Base-by-base conservation (phyloP, 2,888 invertebrate genomes). In the Xestia ashworthii region DNA sequence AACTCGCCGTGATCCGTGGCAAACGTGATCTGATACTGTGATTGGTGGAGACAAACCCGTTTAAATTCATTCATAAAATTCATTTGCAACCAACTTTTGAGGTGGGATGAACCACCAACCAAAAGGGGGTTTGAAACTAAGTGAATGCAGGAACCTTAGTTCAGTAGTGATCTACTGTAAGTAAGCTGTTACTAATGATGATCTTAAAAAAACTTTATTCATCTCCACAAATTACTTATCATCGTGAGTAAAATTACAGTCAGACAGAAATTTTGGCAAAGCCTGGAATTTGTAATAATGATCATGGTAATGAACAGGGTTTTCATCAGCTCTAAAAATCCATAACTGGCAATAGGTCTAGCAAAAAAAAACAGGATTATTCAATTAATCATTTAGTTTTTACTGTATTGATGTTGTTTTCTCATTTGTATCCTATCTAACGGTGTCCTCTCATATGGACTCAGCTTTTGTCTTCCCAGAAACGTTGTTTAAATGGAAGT, bases 391-490 rank as follows among this genome's bases (percentile, higher is more conserved):
- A 4, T 0, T 32, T 32, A 48, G 60, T 60, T n/a, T 14, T 1
- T 53, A 25, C 5, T 32, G n/a, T 1, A n/a, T 19, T 64, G 8
- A n/a, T 60, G 16, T 11, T 11, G 9, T n/a, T 65, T n/a, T n/a
- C 12, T 44, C 5, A 19, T 32, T 14, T 38, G 5, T 25, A 5
- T 25, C 38, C 4, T 50, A 9, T 5, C 5, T 25, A 12, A 48
- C 0, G 2, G 5, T 32, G 0, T 46, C 1, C 0, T n/a, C 19
- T 1, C n/a, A 19, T 14, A 22, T 16, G 1, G 19, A 32, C 38
- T 58, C 19, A 19, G n/a, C 1, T 32, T 50, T 0, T 14, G 5
- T 12, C 0, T 38, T 11, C 5, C 12, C 25, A 44, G 4, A 8
- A 64, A 9, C 6, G 1, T 25, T 60, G 8, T 11, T n/a, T 0